These are phyloP conservation scores for Astyanax mexicanus DNA, from an alignment of 2,797 vertebrate species.

Conservation along the genomic window DNA sequence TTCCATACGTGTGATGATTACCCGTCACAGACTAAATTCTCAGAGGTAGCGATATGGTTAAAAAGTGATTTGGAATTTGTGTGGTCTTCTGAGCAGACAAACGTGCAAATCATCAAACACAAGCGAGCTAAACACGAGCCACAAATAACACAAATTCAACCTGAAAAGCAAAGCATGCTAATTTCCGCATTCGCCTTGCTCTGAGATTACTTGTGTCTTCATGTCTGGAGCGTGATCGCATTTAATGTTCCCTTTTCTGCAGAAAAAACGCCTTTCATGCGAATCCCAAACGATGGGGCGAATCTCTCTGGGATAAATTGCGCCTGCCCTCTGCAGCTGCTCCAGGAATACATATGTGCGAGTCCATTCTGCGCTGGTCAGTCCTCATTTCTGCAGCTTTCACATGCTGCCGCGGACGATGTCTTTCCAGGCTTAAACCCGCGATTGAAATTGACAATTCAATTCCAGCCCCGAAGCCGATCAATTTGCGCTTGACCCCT, in stretches of 20 bases:
- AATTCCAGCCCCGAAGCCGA: constrained; percentile 54
- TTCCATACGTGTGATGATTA: no score
- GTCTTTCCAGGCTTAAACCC: constrained; percentile 35
- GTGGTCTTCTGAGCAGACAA: no score
- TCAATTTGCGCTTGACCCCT: constrained; percentile 59
- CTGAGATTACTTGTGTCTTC: not conserved
- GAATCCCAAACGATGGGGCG: no score
- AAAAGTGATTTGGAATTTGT: no score
- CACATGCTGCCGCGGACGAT: not conserved
- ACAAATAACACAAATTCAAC: no score
- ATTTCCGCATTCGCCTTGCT: no score
- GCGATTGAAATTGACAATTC: constrained; percentile 66
- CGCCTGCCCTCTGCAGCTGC: not conserved
- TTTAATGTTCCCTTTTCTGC: not conserved
- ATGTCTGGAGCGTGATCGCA: constrained; percentile 51
- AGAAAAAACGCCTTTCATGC: no score
- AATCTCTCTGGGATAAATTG: not conserved
- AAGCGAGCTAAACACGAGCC: no score
- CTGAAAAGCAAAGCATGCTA: no score
- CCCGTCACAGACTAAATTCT: no score
- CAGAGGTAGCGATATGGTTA: no score
- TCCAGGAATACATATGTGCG: constrained; percentile 36
- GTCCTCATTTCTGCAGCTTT: constrained; percentile 51
- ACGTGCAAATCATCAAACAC: no score
- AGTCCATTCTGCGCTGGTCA: constrained; percentile 53